phyloP scores from a whole-genome alignment of 2,797 vertebrate species.

The Echiichthys vipera region DNA sequence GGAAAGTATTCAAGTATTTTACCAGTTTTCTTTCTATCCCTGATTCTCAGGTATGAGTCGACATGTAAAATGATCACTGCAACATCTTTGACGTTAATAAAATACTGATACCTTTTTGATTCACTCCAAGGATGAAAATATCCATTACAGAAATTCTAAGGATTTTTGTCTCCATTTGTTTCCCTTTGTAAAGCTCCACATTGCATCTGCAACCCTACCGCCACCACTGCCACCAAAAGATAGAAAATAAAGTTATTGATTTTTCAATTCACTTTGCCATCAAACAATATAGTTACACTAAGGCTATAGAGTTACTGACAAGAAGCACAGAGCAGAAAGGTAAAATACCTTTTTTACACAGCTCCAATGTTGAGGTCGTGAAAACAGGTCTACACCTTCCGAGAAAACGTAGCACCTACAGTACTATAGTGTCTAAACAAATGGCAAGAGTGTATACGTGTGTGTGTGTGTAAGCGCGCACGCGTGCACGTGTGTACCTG shows the following conservation, averaged over 20 bases:
- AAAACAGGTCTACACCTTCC: constrained; percentile 12
- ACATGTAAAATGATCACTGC: neutral
- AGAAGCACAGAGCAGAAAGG: neutral
- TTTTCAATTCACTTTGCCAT: constrained; percentile 21
- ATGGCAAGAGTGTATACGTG: neutral
- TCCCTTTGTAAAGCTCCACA: neutral
- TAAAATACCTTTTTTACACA: neutral
- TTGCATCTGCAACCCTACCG: neutral
- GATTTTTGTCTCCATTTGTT: neutral
- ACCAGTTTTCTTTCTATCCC: neutral
- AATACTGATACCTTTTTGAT: neutral
- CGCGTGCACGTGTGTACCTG: neutral
- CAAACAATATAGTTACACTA: constrained; percentile 23
- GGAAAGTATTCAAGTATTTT: neutral
- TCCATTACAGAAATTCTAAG: neutral
- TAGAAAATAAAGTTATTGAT: constrained; percentile 33
- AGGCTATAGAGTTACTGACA: constrained; percentile 13
- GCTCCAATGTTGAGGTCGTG: neutral
- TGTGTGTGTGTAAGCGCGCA: no score
- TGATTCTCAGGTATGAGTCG: neutral
- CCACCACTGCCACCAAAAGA: neutral
- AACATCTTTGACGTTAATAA: neutral
- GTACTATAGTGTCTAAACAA: neutral
- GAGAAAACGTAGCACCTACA: neutral
- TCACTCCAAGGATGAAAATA: constrained; percentile 1